Evolutionary conservation across 2,888 invertebrate genomes (phyloP), one percentile per base, ranked within the genome.

Genomic region (Homarus gammarus): DNA sequence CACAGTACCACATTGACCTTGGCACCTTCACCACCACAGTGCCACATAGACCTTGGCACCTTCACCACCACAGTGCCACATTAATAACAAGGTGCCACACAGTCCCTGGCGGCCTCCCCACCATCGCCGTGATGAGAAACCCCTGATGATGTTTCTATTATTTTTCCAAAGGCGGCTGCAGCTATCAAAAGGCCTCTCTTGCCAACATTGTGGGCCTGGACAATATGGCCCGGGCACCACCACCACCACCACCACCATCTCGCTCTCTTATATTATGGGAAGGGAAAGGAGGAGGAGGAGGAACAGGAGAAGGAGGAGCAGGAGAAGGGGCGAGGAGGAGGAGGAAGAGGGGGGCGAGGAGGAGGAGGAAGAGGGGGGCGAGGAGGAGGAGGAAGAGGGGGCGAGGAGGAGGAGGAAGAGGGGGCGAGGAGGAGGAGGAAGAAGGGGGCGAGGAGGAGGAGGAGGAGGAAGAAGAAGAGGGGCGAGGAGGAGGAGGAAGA

Each of bases 101-200:
- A 31, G 31, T 31, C 2, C 27, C 75, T 40, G 40, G n/a, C 64
- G 31, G 18, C 44, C 44, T 27, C 44, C 40, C 49, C 44, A 77
- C 51, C 31, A 77, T 31, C 44, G 49, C 33, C 44, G 10, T n/a
- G n/a, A n/a, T n/a, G n/a, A n/a, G n/a, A n/a, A n/a, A n/a, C n/a
- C 44, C 10, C 33, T 51, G 49, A 31, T 77, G 77, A 77, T 51
- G 77, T 77, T 77, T 77, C 49, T 77, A 49, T 38, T 49, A 77
- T 77, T 77, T n/a, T 77, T 33, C 49, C 49, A 33, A 18, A 77
- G 31, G 51, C 77, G 49, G 31, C 31, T 77, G 31, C 77, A 31
- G 27, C 49, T 8, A 40, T 77, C 31, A 49, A 77, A 77, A 77
- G 77, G 49, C 51, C 44, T 40, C 77, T 33, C 44, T 22, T 15